Evolutionary conservation across 2,888 invertebrate species (phyloP), one percentile per base, ranked within the genome.

Genomic region (Xiphydria camelus): DNA sequence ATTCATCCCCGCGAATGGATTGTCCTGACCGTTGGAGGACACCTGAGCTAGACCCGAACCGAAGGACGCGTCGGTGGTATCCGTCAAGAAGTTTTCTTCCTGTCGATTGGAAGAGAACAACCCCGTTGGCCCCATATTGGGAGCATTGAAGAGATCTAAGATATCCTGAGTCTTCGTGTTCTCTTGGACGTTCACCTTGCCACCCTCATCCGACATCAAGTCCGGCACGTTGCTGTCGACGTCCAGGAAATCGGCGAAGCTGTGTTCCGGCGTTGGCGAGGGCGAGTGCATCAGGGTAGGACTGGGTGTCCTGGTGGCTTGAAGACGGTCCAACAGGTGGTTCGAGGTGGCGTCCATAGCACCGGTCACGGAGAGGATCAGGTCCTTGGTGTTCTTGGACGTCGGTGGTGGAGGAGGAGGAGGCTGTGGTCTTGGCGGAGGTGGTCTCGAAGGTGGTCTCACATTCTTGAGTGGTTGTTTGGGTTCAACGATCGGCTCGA

Each of bases 311-410:
- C 92, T 83, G 1, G 91, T 92, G 4, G 87, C 89, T 39, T 91
- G 89, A 49, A 92, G 83, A 47, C 91, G 85, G 58, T 91, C 90
- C 43, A 93, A 75, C 40, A 94, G 77, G 66, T 91, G 88, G 3
- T 89, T 87, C 59, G 92, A 92, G 0, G 91, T 89, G 37, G 90
- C 89, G 66, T 94, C 91, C 85, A 93, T 85, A 43, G 90, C 91
- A 2, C 90, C 92, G 23, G 93, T 91, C 1, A 93, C 92, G 21
- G 89, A 89, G 56, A 88, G 81, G 35, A 93, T 86, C 15, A 94
- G 78, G 66, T 91, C 90, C 77, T 92, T 90, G 0, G 93, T 93
- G 73, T 90, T 89, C 51, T 86, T 83, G 0, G 88, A 85, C 15
- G 88, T 82, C 3, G 86, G 84, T 10, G 85, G 82, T 2, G 80